Base-by-base conservation (phyloP, 2,888 invertebrate genomes). In the Alsophila aescularia region DNA sequence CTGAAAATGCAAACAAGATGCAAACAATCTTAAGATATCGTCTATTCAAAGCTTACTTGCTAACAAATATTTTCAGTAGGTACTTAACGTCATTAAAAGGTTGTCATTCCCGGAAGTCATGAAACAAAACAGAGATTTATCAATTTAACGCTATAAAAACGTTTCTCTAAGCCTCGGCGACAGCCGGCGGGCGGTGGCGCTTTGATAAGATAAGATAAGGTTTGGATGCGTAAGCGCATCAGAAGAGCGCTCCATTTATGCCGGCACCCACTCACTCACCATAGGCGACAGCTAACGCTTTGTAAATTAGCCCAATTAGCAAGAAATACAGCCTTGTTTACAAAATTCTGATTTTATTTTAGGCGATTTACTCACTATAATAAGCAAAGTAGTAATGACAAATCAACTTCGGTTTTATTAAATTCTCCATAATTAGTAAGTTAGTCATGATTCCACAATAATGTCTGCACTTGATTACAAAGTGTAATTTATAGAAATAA, bases 171-270 rank as follows among this genome's bases (percentile, higher is more conserved):
- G 66, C 50, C 58, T 60, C 62, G 62, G 60, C 57, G 61, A 58
- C 62, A 66, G 63, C 59, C 62, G 52, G 49, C 60, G 53, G 60
- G 47, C 67, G 59, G 69, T 60, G 60, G 69, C 67, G 54, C 66
- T 54, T 40, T 51, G 73, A 76, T 79, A 75, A 79, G 81, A 82
- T 83, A 81, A 73, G 67, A 65, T 67, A 50, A 43, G 21, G 31
- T 12, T n/a, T 32, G 16, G 18, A 32, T 54, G 34, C 52, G 43
- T 32, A 43, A 42, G 15, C 42, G 24, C 54, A 44, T 43, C 27
- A 16, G 44, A 57, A 52, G 42, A 40, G 52, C 52, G 56, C 61
- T 67, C 62, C 63, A 66, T 67, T 67, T 72, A 70, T 72, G 60
- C 53, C 58, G 64, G 64, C 69, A 64, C 59, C 60, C 62, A 64